Evolutionary conservation across 2,113 vertebrate genomes (phyloP).

Genomic region (Brachirus orientalis): DNA sequence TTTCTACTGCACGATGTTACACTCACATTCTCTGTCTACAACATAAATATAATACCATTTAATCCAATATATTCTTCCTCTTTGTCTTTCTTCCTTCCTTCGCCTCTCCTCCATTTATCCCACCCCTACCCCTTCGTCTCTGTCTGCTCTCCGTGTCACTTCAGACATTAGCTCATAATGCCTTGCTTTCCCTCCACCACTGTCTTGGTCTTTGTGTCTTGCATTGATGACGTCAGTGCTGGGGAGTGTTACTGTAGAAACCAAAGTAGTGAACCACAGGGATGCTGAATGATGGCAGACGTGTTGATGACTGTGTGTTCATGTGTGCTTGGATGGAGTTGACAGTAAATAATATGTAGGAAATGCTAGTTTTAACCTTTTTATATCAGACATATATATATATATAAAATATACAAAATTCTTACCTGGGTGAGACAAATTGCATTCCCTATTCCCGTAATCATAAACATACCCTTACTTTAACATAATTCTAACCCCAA

Average conservation of each 20-base stretch:
- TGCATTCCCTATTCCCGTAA: too few species aligned
- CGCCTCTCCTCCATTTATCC: slow-evolving; percentile 8
- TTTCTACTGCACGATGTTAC: slow-evolving; percentile 1
- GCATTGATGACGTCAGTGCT: slow-evolving; percentile 65
- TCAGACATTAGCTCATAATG: slow-evolving; percentile 69
- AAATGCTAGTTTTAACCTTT: too few species aligned
- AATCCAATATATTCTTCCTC: not conserved
- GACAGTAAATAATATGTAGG: too few species aligned
- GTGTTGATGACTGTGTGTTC: not conserved
- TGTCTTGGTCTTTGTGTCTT: slow-evolving; percentile 63
- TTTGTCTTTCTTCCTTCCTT: not conserved
- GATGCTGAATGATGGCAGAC: slow-evolving; percentile 43
- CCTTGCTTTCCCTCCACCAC: slow-evolving; percentile 36
- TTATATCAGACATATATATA: too few species aligned
- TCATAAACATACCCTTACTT: too few species aligned
- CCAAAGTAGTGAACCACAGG: slow-evolving; percentile 42
- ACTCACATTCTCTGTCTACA: slow-evolving; percentile 18
- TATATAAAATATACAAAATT: too few species aligned
- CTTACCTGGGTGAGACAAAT: too few species aligned
- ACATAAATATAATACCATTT: slow-evolving; percentile 15
- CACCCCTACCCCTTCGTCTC: slow-evolving; percentile 6
- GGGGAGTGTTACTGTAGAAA: slow-evolving; percentile 73
- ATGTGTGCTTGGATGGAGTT: too few species aligned
- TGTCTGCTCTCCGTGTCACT: slow-evolving; percentile 19
- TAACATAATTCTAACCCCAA: too few species aligned